These are phyloP conservation scores for Macquaria australasica DNA, from an alignment of 2,113 vertebrate genomes.

Conservation along the genomic window DNA sequence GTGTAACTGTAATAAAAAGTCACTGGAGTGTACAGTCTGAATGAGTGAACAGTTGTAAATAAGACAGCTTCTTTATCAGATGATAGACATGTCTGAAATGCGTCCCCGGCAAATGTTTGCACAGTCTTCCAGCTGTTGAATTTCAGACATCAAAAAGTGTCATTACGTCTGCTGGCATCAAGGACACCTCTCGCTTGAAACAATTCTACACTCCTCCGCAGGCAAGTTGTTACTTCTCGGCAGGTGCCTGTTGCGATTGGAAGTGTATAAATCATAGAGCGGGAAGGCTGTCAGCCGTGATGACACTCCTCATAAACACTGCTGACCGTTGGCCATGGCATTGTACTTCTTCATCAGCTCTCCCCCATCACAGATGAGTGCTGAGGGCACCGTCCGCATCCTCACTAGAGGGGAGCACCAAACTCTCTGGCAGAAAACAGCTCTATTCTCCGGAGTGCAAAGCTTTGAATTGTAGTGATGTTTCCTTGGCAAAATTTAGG, in stretches of 20 bases:
- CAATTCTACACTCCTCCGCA: conserved; percentile 57
- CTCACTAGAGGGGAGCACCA: conserved; percentile 30
- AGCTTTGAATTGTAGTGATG: conserved; percentile 63
- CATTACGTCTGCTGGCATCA: conserved; percentile 59
- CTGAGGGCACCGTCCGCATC: conserved; percentile 54
- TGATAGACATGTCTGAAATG: conserved; percentile 33
- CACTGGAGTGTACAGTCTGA: conserved; percentile 1
- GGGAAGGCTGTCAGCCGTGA: conserved; percentile 79
- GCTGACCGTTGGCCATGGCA: conserved; percentile 74
- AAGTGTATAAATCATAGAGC: conserved; percentile 82
- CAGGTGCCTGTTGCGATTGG: conserved; percentile 66
- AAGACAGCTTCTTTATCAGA: conserved; percentile 18
- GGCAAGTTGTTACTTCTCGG: conserved; percentile 71
- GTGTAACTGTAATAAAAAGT: conserved; percentile 17
- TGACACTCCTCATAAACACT: conserved; percentile 81
- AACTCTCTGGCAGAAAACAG: conserved; percentile 42
- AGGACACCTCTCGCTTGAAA: conserved; percentile 77
- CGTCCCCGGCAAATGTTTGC: conserved; percentile 49
- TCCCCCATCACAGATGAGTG: conserved; percentile 61
- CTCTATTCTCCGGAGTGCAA: conserved; percentile 38
- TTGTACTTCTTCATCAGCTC: conserved; percentile 77
- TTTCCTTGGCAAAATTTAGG: conserved; percentile 63
- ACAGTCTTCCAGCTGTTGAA: conserved; percentile 39
- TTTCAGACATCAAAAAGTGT: conserved; percentile 46
- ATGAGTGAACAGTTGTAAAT: conserved; percentile 13